A percentile compares a stretch with the other conserved stretches of the same genome.
Evolutionary conservation across 1,140 invertebrate genomes (phyloP).

Genomic region (Ericerus pela): DNA sequence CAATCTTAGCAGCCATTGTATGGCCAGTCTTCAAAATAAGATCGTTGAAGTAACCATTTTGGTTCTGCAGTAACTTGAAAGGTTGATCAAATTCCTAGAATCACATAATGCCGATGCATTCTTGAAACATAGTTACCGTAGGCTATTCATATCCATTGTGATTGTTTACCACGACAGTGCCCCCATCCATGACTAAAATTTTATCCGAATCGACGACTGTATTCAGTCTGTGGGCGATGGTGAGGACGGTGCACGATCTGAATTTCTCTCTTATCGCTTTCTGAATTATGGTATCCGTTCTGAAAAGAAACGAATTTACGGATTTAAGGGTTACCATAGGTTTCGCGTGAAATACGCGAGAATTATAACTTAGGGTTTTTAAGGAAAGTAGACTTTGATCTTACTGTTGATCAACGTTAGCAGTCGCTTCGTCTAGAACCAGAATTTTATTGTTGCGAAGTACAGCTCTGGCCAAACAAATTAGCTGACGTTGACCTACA

Average conservation of each 20-base stretch:
- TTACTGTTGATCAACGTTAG: conserved; percentile 55
- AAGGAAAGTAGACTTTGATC: too few relatives aligned
- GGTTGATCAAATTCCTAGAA: conserved; percentile 12
- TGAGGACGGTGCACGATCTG: conserved; percentile 74
- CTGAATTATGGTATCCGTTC: conserved; percentile 82
- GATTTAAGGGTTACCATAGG: too few relatives aligned
- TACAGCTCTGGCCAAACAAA: conserved; percentile 74
- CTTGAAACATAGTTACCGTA: too few relatives aligned
- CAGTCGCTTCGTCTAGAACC: conserved; percentile 82
- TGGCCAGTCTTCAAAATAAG: conserved; percentile 13
- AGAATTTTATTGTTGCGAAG: conserved; percentile 81
- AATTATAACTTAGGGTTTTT: too few relatives aligned
- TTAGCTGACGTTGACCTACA: conserved; percentile 75
- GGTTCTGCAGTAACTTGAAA: not conserved
- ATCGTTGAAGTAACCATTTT: conserved; percentile 11
- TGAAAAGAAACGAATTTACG: too few relatives aligned
- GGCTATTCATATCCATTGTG: too few relatives aligned
- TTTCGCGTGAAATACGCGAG: too few relatives aligned
- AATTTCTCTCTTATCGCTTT: conserved; percentile 79
- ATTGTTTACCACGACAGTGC: conserved; percentile 33
- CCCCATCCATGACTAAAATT: conserved; percentile 59
- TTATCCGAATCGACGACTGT: conserved; percentile 83
- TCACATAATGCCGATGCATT: too few relatives aligned
- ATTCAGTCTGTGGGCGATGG: conserved; percentile 87
- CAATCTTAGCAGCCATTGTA: not conserved